Evolutionary conservation across 2,113 vertebrate genomes (phyloP).

Genomic region (Toxotes jaculatrix): DNA sequence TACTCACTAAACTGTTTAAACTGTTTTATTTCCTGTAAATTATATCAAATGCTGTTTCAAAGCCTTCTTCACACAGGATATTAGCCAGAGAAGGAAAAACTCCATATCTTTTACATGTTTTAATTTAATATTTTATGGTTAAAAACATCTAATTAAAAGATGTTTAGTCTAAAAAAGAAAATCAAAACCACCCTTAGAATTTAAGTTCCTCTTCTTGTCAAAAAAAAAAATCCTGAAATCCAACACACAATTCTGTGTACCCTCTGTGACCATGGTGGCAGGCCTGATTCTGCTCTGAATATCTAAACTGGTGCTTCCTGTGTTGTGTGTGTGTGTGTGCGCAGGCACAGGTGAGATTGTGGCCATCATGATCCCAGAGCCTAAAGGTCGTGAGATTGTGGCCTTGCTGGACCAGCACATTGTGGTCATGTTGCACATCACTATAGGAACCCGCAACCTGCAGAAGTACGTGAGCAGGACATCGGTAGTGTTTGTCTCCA

Average conservation of each 20-base stretch:
- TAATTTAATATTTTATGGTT: background rate
- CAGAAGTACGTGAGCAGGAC: conserved; percentile 99
- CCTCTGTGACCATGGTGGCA: background rate
- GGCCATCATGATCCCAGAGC: conserved; percentile 97
- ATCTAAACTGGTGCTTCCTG: background rate
- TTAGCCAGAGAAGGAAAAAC: background rate
- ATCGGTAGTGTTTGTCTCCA: conserved; percentile 98
- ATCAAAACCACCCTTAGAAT: background rate
- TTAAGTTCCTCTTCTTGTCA: too few relatives aligned
- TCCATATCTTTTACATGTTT: background rate
- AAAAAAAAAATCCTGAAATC: background rate
- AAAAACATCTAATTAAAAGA: too few relatives aligned
- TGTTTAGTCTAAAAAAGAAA: background rate
- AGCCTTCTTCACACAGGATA: background rate
- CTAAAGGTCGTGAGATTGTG: conserved; percentile 93
- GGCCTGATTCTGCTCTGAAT: background rate
- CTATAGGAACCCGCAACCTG: conserved; percentile 96
- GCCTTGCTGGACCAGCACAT: conserved; percentile 91
- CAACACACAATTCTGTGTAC: background rate
- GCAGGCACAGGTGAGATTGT: conserved; percentile 94
- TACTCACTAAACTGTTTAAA: background rate
- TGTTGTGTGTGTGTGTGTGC: background rate
- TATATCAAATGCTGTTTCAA: background rate
- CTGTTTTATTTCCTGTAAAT: background rate
- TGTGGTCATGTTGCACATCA: conserved; percentile 92